A percentile compares a stretch with the other conserved stretches of the same genome.
These are phyloP conservation scores for Hyaena hyaena DNA, from an alignment of 2,113 vertebrate genomes.

Conservation along the genomic window DNA sequence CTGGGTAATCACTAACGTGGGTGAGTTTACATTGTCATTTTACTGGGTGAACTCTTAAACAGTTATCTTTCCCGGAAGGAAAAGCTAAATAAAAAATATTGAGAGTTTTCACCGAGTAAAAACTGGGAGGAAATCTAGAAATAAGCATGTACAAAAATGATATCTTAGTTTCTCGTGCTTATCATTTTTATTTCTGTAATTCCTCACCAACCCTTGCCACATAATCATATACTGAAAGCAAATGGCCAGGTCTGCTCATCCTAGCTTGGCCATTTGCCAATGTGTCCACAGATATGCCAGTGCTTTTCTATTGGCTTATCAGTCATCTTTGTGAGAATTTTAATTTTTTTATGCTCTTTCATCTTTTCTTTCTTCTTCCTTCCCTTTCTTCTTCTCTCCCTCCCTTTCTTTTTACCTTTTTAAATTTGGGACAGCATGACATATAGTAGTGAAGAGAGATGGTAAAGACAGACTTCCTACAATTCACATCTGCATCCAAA, in stretches of 20 bases:
- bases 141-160: not conserved
- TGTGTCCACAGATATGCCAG: not conserved
- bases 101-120: not conserved
- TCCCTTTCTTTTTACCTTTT: not conserved
- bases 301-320: not conserved
- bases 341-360: not conserved
- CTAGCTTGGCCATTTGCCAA: not conserved
- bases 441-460: not conserved
- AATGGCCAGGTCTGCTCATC: not conserved
- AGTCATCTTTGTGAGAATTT: not conserved
- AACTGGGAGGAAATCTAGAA: not conserved
- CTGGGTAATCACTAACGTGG: not conserved
- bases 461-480: conserved; percentile 1
- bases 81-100: not conserved
- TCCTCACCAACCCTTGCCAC: not conserved
- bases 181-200: not conserved
- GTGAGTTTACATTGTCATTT: not conserved
- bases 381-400: not conserved
- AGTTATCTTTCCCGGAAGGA: not conserved
- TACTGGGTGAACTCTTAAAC: not conserved
- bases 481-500: not conserved
- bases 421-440: not conserved
- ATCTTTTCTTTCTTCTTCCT: not conserved
- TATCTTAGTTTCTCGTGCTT: not conserved
- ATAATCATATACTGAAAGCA: not conserved